A percentile compares a stretch with the other conserved stretches of the same genome.
phyloP scores from a whole-genome alignment of 2,113 vertebrate species.

The Propithecus coquereli region DNA sequence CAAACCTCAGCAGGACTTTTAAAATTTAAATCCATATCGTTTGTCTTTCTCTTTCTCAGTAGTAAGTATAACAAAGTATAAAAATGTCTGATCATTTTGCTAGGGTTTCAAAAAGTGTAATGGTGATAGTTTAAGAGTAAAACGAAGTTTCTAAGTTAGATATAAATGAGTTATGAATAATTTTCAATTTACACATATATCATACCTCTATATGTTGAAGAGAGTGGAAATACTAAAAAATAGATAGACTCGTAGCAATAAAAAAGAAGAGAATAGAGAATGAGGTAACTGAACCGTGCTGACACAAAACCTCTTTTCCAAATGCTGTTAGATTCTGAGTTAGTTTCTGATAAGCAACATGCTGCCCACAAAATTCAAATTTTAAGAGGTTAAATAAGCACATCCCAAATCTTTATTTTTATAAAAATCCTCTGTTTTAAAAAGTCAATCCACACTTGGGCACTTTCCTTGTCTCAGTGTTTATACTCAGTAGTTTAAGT shows the following conservation, averaged over 20 bases:
- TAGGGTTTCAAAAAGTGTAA: neutral
- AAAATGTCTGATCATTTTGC: slow-evolving; percentile 6
- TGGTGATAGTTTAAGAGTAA: neutral
- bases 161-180: neutral
- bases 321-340: neutral
- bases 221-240: neutral
- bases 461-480: neutral
- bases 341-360: neutral
- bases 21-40: neutral
- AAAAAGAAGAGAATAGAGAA: neutral
- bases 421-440: neutral
- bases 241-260: neutral
- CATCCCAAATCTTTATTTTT: neutral
- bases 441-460: neutral
- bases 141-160: neutral
- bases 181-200: neutral
- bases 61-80: neutral
- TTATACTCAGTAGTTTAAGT: neutral
- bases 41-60: neutral
- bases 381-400: neutral
- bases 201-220: neutral
- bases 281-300: neutral
- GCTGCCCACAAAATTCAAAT: neutral
- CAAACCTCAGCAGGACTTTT: neutral
- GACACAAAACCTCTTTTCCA: neutral